Evolutionary conservation across 1,140 invertebrate species (phyloP).

Genomic region (Globodera ellingtonae): DNA sequence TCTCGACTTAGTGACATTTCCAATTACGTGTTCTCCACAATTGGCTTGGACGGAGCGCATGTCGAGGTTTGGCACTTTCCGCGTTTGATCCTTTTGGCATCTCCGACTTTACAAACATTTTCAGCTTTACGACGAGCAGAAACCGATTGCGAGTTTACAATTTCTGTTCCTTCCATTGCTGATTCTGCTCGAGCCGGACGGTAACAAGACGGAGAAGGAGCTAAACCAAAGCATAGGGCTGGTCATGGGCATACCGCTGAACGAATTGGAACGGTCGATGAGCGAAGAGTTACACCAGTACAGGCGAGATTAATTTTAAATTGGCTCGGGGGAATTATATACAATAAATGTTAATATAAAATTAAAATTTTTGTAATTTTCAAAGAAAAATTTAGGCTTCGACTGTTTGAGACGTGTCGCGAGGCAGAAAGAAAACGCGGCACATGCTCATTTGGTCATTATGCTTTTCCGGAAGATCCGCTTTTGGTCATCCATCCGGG

Average conservation of each 20-base stretch:
- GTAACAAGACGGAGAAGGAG: constrained; percentile 40
- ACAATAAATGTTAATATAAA: too few species aligned
- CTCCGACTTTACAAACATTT: not conserved
- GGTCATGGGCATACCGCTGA: constrained; percentile 16
- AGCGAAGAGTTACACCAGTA: constrained; percentile 47
- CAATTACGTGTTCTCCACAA: constrained; percentile 45
- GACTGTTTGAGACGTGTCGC: constrained; percentile 41
- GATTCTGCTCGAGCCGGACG: constrained; percentile 46
- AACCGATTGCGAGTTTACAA: constrained; percentile 17
- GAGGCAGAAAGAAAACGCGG: constrained; percentile 45
- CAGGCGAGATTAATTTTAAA: constrained; percentile 15
- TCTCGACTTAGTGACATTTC: constrained; percentile 35
- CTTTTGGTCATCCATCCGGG: constrained; percentile 23
- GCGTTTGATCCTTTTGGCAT: not conserved
- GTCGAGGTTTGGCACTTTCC: constrained; percentile 10
- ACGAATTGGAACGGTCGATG: constrained; percentile 46
- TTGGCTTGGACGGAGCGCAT: constrained; percentile 37
- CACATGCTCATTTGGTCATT: constrained; percentile 36
- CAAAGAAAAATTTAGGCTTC: not conserved
- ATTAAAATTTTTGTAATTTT: too few species aligned
- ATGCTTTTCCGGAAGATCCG: constrained; percentile 58
- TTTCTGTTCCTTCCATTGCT: constrained; percentile 50
- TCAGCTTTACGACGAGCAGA: constrained; percentile 45
- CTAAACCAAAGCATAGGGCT: constrained; percentile 36
- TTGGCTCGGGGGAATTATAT: too few species aligned